Conservation (phyloP, 2,888 invertebrate species). For the Mimachlamys varia region DNA sequence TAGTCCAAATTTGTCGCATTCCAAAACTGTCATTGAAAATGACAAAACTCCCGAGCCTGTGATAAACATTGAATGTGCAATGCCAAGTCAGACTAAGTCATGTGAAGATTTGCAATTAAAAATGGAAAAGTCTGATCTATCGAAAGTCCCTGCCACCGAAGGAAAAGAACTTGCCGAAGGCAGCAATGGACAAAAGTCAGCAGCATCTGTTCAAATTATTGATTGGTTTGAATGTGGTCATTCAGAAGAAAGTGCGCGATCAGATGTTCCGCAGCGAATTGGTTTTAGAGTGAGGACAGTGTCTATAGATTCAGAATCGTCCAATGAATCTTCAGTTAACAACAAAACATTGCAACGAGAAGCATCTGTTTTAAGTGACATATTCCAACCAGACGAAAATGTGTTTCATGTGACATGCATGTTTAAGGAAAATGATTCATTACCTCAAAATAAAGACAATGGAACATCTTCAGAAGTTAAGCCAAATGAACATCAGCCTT, state of each 20-base stretch:
- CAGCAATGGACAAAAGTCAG: neutral
- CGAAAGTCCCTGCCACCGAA: neutral
- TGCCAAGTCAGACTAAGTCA: neutral
- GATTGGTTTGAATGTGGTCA: slow-evolving; percentile 33
- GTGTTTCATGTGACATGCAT: neutral
- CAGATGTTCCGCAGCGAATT: neutral
- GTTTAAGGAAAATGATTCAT: neutral
- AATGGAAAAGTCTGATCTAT: neutral
- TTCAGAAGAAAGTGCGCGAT: neutral
- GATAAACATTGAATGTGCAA: neutral
- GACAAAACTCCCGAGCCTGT: neutral
- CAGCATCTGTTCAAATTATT: neutral
- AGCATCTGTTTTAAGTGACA: neutral
- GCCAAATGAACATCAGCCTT: neutral
- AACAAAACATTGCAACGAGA: slow-evolving; percentile 9
- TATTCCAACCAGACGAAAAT: neutral
- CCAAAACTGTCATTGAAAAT: neutral
- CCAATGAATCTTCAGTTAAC: neutral
- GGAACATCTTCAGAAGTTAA: neutral
- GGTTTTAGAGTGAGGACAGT: neutral
- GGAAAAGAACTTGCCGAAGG: neutral
- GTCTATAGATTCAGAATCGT: neutral
- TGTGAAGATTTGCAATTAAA: neutral
- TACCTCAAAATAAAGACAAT: neutral
- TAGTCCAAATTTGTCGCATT: neutral